Base-by-base conservation (phyloP, 92 coral and sea anemone genomes). In the Porites rus region DNA sequence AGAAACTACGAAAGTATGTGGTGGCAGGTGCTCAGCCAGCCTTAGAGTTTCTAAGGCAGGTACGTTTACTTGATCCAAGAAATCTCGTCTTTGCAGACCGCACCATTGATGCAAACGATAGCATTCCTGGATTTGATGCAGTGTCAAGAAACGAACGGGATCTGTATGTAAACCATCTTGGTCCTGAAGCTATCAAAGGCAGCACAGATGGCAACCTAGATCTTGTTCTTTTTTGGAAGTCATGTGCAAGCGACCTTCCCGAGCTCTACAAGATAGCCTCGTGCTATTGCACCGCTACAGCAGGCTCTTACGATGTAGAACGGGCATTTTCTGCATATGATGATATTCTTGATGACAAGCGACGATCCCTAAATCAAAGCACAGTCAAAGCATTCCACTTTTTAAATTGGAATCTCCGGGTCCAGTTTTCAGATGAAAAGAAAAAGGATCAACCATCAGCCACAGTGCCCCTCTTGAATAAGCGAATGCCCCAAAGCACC, bases 351-450 rank as follows among this genome's bases (percentile, higher is more conserved):
- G 31, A 28, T 28, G 31, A 28, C 31, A 28, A 28, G 31, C 31
- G 31, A 28, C 31, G 31, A 28, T 28, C 31, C 31, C 31, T 28
- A 53, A 86, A 87, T 6, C 61, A 75, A 76, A 87, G 52, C 51
- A 87, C 91, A 3, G 76, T 91, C 43, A 80, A 70, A 20, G 91
- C 91, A 2, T 71, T 87, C n/a, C 91, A 87, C 59, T 91, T 87
- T 82, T 72, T 91, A n/a, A 91, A 91, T 63, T 90, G 91, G 87
- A 90, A 90, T 75, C 70, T 84, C 3, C 61, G 67, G 13, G 68
- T 62, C 53, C 84, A 76, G 81, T 62, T 86, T 1, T 75, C 80
- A 16, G 51, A 69, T 22, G 81, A 80, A 64, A 61, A 85, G 67
- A 76, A 84, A 84, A n/a, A 25, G 65, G 54, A 59, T 31, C 53